Evolutionary conservation across 2,797 vertebrate genomes (phyloP), one percentile per base, ranked within the genome.

Genomic region (Centropyge bicolor): DNA sequence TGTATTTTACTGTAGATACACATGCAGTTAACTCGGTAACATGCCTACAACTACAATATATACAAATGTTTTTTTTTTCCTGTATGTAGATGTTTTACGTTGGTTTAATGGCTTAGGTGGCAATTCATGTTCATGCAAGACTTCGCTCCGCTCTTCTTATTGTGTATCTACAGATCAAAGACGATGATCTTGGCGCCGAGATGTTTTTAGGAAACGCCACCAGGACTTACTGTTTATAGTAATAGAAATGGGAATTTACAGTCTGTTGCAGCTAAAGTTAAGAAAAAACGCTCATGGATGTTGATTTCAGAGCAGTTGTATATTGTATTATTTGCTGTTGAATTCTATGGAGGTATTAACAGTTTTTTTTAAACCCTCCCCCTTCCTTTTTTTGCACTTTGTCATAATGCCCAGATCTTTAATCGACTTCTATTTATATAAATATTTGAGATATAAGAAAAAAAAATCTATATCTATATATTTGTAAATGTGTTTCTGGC

Each of bases 381-480:
- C 49, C 22, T 76, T 74, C 24, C 36, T 74, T 89, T 87, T 90
- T 87, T 94, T 91, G 87, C 88, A 94, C 91, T 93, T 94, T 94
- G 80, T 89, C 63, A 86, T 86, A 85, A 84, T 76, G 75, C 88
- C 86, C 86, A 87, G 79, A 85, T 90, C 84, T 92, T 88, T 85
- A 90, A 88, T 91, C 83, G 70, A 84, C 56, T 80, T 92, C 87
- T 94, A 93, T 94, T 92, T 93, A 91, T 93, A 91, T 88, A 88
- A 87, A 84, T 85, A 87, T 90, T 88, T 89, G 78, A 89, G 72
- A 83, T 88, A 82, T 86, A 38, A n/a, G n/a, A 74, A 66, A 62
- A 82, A 62, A 55, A 71, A 81, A 59, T 72, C 49, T 81, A 70
- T 73, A 78, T 68, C 22, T 86, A 74, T 91, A 91, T 92, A 84